Percentiles rank a stretch among this genome's conserved stretches.
phyloP scores from a whole-genome alignment of 2,797 vertebrate genomes.

The Coilia nasus region DNA sequence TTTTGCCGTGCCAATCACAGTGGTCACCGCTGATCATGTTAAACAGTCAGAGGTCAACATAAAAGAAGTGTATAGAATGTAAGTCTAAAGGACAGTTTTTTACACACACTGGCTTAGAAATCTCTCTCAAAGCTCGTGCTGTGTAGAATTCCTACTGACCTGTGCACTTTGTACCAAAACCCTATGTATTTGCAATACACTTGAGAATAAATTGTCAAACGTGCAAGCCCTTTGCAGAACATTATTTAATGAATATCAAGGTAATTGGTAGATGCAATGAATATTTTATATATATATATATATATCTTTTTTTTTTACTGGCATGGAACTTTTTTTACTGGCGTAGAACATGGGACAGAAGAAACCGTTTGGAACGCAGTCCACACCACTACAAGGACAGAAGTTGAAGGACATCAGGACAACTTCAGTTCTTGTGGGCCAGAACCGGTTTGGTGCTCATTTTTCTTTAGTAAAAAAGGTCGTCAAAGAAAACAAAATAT shows the following conservation, averaged over 20 bases:
- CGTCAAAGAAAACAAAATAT: not conserved
- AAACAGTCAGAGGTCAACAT: not conserved
- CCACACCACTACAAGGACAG: not conserved
- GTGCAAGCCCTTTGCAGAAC: not conserved
- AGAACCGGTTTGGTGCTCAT: not conserved
- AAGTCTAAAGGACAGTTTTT: not conserved
- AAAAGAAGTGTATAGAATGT: too few species aligned
- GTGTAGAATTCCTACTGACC: not conserved
- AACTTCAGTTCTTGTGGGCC: not conserved
- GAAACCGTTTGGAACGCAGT: not conserved
- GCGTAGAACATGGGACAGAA: not conserved
- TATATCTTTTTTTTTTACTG: too few species aligned
- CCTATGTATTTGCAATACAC: not conserved
- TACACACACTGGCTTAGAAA: not conserved
- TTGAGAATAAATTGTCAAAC: not conserved
- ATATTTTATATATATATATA: not conserved
- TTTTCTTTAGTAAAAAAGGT: not conserved
- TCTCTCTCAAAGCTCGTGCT: not conserved
- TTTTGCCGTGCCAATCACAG: not conserved
- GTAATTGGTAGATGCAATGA: not conserved
- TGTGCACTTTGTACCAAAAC: not conserved
- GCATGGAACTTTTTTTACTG: too few species aligned
- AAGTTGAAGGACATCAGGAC: constrained; percentile 11
- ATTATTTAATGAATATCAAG: not conserved
- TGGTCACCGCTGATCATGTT: not conserved